phyloP scores from a whole-genome alignment of 2,888 invertebrate genomes.

The Palloptera scutellata region DNA sequence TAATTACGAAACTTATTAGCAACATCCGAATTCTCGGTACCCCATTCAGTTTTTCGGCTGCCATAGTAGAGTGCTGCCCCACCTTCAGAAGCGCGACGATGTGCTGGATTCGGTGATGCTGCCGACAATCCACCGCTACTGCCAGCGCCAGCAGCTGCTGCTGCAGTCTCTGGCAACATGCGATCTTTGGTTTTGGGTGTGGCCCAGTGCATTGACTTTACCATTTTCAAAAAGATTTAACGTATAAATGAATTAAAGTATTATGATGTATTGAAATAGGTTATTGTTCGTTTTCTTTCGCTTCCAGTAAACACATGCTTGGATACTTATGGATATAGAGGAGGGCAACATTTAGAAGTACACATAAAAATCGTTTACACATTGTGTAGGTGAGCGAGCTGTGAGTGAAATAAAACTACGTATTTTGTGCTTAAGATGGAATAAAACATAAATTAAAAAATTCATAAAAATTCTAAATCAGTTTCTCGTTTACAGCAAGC shows the following conservation, averaged over 20 bases:
- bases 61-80: slow-evolving; percentile 79
- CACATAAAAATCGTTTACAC: neutral
- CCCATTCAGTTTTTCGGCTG: slow-evolving; percentile 71
- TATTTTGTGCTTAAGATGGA: no score
- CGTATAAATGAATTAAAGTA: neutral
- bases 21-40: slow-evolving; percentile 80
- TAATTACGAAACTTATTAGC: slow-evolving; percentile 90
- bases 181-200: slow-evolving; percentile 89
- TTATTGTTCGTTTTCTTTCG: neutral
- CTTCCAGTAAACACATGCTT: neutral
- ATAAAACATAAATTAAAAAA: no score
- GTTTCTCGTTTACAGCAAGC: no score
- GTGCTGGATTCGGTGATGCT: slow-evolving; percentile 67
- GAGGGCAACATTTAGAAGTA: slow-evolving; percentile 20
- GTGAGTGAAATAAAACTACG: neutral
- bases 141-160: slow-evolving; percentile 48
- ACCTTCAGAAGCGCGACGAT: slow-evolving; percentile 84
- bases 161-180: slow-evolving; percentile 73
- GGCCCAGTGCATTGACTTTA: slow-evolving; percentile 90
- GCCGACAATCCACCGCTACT: slow-evolving; percentile 69
- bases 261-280: neutral
- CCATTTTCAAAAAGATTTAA: neutral
- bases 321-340: slow-evolving; percentile 40
- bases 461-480: no score
- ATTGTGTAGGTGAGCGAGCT: neutral